Percentiles rank a stretch among this genome's conserved stretches.
phyloP scores from a whole-genome alignment of 2,113 vertebrate species.

The Oceanites oceanicus region DNA sequence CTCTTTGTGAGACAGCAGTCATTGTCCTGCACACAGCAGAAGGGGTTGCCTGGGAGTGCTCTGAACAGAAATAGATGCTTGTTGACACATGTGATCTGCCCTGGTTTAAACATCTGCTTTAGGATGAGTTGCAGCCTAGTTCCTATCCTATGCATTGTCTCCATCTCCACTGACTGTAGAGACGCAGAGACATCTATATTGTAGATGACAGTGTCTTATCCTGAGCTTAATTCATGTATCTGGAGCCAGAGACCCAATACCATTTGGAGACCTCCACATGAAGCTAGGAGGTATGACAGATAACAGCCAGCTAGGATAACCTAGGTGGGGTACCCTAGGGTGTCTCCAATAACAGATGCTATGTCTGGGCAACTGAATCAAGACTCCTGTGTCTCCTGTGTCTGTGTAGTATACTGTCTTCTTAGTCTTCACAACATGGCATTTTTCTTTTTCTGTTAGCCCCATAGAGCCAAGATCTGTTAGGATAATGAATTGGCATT shows the following conservation, averaged over 20 bases:
- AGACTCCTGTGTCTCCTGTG: neutral
- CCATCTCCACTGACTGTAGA: neutral
- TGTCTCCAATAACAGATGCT: neutral
- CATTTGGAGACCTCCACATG: neutral
- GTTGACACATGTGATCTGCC: neutral
- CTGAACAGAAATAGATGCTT: neutral
- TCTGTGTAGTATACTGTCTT: neutral
- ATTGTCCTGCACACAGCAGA: neutral
- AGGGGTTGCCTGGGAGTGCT: neutral
- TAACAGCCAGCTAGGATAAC: neutral
- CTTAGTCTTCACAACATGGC: neutral
- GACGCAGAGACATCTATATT: accelerated
- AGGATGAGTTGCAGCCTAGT: neutral
- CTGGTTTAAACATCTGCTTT: neutral
- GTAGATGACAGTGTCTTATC: neutral
- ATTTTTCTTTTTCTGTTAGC: neutral
- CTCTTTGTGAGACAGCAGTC: neutral
- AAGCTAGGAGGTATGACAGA: neutral
- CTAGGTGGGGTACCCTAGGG: neutral
- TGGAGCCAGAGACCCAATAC: neutral
- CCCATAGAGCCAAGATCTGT: neutral
- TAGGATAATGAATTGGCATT: neutral
- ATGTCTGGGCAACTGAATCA: neutral
- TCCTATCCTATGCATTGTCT: neutral
- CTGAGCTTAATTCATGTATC: neutral